phyloP scores from a whole-genome alignment of 2,888 invertebrate species.

The Phyllotreta striolata region DNA sequence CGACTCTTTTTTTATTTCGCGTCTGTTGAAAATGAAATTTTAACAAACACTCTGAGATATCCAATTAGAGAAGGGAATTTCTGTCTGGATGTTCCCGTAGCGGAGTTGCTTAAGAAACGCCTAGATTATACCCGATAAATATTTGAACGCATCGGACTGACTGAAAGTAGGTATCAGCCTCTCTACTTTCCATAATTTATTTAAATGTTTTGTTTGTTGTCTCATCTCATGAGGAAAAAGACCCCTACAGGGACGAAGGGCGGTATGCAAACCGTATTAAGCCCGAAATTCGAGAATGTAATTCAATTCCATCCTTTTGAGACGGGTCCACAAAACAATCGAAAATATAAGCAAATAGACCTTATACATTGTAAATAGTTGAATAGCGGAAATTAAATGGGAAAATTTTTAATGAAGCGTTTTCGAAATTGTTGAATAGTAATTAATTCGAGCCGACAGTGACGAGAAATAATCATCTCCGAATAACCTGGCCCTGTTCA shows the following conservation, averaged over 20 bases:
- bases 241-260: slow-evolving; percentile 3
- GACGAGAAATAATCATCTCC: too few species aligned
- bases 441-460: too few species aligned
- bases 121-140: slow-evolving; percentile 15
- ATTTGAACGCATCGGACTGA: slow-evolving; percentile 11
- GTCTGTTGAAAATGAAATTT: too few species aligned
- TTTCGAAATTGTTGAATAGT: neutral
- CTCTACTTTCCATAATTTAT: slow-evolving; percentile 22
- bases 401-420: neutral
- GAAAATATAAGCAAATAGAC: slow-evolving; percentile 12
- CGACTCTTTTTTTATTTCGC: too few species aligned
- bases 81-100: neutral
- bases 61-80: too few species aligned
- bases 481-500: too few species aligned
- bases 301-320: slow-evolving; percentile 16
- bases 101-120: neutral
- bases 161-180: slow-evolving; percentile 27
- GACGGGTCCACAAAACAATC: neutral
- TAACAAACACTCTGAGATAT: too few species aligned
- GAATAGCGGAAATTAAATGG: neutral
- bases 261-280: slow-evolving; percentile 3
- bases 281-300: slow-evolving; percentile 11
- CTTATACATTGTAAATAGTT: neutral
- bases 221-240: neutral
- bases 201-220: slow-evolving; percentile 19